Percentiles rank a stretch among this genome's conserved stretches.
phyloP scores from a whole-genome alignment of 1,140 invertebrate genomes.

The Zaprionus ornatus region DNA sequence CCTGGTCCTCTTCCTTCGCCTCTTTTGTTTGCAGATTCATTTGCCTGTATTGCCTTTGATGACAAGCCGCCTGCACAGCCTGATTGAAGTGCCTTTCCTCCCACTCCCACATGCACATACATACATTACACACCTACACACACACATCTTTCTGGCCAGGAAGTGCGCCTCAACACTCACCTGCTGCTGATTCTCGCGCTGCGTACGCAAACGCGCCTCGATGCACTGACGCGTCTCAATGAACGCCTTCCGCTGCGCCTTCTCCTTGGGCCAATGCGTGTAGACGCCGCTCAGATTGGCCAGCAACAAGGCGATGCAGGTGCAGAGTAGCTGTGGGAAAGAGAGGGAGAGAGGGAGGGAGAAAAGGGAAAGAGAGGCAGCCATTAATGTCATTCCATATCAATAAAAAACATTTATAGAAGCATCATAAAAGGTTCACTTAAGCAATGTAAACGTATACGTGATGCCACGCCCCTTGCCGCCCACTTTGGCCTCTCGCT shows the following conservation, averaged over 20 bases:
- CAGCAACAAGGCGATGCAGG: slow-evolving; percentile 89
- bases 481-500: slow-evolving; percentile 19
- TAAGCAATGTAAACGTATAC: neutral
- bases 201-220: slow-evolving; percentile 94
- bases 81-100: neutral
- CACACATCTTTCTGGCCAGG: neutral
- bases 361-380: neutral
- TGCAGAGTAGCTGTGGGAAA: slow-evolving; percentile 87
- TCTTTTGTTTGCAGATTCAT: slow-evolving; percentile 21
- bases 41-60: slow-evolving; percentile 30
- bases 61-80: neutral
- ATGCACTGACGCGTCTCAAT: slow-evolving; percentile 97
- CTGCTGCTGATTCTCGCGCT: slow-evolving; percentile 98
- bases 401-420: neutral
- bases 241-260: slow-evolving; percentile 96
- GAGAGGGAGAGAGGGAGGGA: neutral
- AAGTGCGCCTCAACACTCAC: slow-evolving; percentile 85
- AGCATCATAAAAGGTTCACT: neutral
- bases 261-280: slow-evolving; percentile 95
- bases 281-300: slow-evolving; percentile 95
- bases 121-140: neutral
- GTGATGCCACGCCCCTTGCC: too few species aligned
- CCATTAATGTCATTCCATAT: neutral
- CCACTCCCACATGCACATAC: neutral
- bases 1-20: neutral